Percentiles rank a stretch among this genome's conserved stretches.
Conservation (phyloP, 2,888 invertebrate species). For the Cynaeus angustus region DNA sequence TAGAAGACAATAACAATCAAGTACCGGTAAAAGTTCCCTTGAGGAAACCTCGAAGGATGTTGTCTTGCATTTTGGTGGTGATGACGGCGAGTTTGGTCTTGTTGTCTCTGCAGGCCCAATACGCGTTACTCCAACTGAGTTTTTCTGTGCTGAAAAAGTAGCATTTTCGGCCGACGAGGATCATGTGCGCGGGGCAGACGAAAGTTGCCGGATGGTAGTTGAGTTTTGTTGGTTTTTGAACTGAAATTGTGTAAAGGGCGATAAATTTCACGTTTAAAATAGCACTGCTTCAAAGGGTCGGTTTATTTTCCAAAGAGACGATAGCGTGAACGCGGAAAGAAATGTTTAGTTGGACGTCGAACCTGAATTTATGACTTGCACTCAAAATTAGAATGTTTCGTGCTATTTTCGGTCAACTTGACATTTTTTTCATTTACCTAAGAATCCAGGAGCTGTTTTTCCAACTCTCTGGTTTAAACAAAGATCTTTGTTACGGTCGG, state of each 20-base stretch:
- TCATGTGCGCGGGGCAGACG: slow-evolving; percentile 63
- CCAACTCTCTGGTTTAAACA: slow-evolving; percentile 11
- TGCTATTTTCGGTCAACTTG: no score
- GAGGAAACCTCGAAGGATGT: slow-evolving; percentile 60
- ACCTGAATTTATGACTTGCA: no score
- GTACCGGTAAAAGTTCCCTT: slow-evolving; percentile 58
- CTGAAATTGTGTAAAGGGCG: slow-evolving; percentile 7
- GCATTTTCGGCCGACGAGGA: slow-evolving; percentile 62
- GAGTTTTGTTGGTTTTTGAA: slow-evolving; percentile 21
- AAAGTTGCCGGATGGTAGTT: slow-evolving; percentile 45
- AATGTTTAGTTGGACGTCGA: no score
- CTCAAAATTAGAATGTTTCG: no score
- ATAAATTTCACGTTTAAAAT: no score
- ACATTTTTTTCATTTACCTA: slow-evolving; percentile 26
- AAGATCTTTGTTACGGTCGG: background rate
- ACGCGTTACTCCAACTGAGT: slow-evolving; percentile 63
- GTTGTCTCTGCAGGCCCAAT: slow-evolving; percentile 62
- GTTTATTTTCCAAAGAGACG: no score
- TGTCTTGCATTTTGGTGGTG: slow-evolving; percentile 59
- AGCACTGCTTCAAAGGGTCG: no score
- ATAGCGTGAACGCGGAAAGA: no score
- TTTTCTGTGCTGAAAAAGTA: slow-evolving; percentile 63
- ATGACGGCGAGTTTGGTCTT: slow-evolving; percentile 61
- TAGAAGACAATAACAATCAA: background rate
- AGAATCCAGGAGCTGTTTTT: slow-evolving; percentile 30